phyloP scores from a whole-genome alignment of 2,888 invertebrate species.

The Tholera decimalis region DNA sequence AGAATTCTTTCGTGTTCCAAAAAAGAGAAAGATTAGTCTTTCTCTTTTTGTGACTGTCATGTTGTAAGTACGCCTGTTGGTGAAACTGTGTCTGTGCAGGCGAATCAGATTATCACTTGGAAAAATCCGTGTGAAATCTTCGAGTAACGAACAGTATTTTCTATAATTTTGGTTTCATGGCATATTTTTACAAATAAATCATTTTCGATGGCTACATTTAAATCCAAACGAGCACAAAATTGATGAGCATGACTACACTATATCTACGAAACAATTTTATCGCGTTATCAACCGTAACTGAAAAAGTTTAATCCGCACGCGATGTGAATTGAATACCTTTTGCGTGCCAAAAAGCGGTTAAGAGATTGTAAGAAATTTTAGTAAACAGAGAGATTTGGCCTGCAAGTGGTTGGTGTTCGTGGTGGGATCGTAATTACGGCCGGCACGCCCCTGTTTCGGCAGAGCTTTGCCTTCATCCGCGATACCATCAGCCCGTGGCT shows the following conservation, averaged over 20 bases:
- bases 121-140: constrained; percentile 53
- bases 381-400: constrained; percentile 83
- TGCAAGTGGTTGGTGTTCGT: constrained; percentile 74
- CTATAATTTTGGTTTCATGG: constrained; percentile 56
- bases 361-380: constrained; percentile 81
- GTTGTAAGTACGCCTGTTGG: constrained; percentile 30
- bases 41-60: constrained; percentile 77
- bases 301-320: constrained; percentile 85
- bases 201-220: constrained; percentile 69
- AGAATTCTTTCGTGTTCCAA: constrained; percentile 80
- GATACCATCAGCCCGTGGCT: constrained; percentile 81
- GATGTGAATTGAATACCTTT: constrained; percentile 79
- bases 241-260: constrained; percentile 70
- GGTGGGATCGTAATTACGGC: constrained; percentile 84
- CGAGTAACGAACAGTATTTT: constrained; percentile 49
- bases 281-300: constrained; percentile 78
- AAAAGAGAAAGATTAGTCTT: constrained; percentile 70
- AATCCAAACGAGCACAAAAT: constrained; percentile 72
- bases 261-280: constrained; percentile 73
- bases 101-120: constrained; percentile 32
- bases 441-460: constrained; percentile 83
- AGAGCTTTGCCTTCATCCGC: constrained; percentile 75
- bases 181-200: constrained; percentile 59
- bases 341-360: constrained; percentile 88
- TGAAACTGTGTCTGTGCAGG: constrained; percentile 24